Evolutionary conservation across 30 jellyfish, hydroid and myxozoan species (phyloP).

Genomic region (Chrysaora quinquecirrha): DNA sequence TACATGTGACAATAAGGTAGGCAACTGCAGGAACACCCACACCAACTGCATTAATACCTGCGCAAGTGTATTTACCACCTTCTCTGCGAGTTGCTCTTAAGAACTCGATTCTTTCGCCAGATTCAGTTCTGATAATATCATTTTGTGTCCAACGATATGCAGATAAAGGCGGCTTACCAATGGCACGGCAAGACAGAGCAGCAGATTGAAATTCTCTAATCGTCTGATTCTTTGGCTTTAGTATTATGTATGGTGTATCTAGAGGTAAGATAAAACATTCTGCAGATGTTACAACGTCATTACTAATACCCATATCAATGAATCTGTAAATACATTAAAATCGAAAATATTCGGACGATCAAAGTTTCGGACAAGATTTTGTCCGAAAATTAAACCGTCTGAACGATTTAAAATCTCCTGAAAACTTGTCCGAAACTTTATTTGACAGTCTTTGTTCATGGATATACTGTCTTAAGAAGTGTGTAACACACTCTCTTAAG

Average conservation of each 20-base stretch:
- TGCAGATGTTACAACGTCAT: not conserved
- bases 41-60: conserved; percentile 84
- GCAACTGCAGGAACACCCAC: conserved; percentile 76
- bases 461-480: no score
- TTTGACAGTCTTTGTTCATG: no score
- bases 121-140: conserved; percentile 25
- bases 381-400: no score
- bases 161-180: conserved; percentile 79
- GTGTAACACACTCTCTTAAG: no score
- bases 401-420: no score
- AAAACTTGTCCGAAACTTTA: no score
- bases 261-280: not conserved
- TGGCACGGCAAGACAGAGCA: conserved; percentile 72
- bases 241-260: conserved; percentile 80
- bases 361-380: no score
- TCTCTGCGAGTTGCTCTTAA: conserved; percentile 51
- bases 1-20: conserved; percentile 75
- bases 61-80: conserved; percentile 85
- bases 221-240: conserved; percentile 64
- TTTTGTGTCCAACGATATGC: conserved; percentile 64
- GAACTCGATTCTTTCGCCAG: conserved; percentile 31
- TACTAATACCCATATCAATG: not conserved
- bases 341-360: not conserved
- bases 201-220: conserved; percentile 55
- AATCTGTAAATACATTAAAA: not conserved